These are phyloP conservation scores for Serranus cabrilla DNA, from an alignment of 2,797 vertebrate species.

Conservation along the genomic window DNA sequence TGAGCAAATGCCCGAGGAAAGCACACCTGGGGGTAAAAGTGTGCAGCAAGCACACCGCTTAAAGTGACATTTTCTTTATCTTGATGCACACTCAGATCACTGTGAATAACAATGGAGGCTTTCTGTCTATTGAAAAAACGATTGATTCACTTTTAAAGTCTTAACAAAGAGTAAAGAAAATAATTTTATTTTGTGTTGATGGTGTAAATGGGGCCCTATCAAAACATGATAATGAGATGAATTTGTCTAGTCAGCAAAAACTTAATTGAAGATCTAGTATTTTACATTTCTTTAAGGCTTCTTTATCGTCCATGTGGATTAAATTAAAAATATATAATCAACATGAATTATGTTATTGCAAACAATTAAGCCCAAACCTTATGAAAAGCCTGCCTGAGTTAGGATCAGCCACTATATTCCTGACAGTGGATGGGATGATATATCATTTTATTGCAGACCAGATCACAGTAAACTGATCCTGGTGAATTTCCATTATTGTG, in stretches of 20 bases:
- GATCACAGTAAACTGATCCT: too few species aligned
- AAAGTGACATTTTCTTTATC: constrained; percentile 35
- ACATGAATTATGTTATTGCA: too few species aligned
- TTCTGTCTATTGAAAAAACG: constrained; percentile 20
- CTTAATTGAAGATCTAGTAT: too few species aligned
- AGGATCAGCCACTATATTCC: too few species aligned
- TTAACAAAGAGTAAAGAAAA: not conserved
- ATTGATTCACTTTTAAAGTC: constrained; percentile 24
- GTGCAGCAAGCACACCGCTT: constrained; percentile 59
- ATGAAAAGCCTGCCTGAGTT: too few species aligned
- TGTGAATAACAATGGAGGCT: constrained; percentile 34
- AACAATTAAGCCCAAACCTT: too few species aligned
- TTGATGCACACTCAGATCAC: constrained; percentile 18
- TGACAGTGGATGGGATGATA: too few species aligned
- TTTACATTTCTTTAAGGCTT: too few species aligned
- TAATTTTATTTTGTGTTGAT: not conserved
- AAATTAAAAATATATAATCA: too few species aligned
- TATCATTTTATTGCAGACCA: too few species aligned
- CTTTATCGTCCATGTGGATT: too few species aligned
- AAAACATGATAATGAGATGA: not conserved
- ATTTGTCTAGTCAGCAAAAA: not conserved
- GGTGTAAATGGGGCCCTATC: not conserved
- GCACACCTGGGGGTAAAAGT: constrained; percentile 75
- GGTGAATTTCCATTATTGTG: too few species aligned
- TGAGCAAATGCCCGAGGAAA: constrained; percentile 38